Evolutionary conservation across 1,140 invertebrate genomes (phyloP).

Genomic region (Nixonia krombeini): DNA sequence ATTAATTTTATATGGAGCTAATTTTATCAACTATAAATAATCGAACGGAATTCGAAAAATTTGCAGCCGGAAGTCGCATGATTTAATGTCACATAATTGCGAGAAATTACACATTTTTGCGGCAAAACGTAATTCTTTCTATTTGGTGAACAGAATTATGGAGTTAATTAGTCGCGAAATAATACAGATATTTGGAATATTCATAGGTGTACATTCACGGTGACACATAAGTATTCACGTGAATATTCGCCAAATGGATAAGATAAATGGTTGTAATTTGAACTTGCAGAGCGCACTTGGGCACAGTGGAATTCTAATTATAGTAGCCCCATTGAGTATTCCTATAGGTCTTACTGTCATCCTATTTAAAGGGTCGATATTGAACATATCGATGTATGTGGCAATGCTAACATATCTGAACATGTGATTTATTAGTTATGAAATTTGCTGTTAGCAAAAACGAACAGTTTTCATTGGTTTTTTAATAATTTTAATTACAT

Average conservation of each 20-base stretch:
- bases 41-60: no score
- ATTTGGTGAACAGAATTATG: no score
- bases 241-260: conserved; percentile 38
- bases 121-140: no score
- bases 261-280: conserved; percentile 54
- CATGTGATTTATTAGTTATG: conserved; percentile 18
- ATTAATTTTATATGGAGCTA: no score
- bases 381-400: conserved; percentile 34
- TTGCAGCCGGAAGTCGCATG: no score
- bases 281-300: conserved; percentile 54
- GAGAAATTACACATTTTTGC: no score
- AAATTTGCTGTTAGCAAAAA: conserved; percentile 7
- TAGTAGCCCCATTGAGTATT: conserved; percentile 42
- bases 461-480: conserved; percentile 18
- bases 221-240: conserved; percentile 37
- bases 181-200: no score
- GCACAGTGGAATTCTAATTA: conserved; percentile 57
- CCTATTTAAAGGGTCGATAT: conserved; percentile 26
- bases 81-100: no score
- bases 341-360: conserved; percentile 32
- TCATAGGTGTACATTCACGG: conserved; percentile 18
- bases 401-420: conserved; percentile 21
- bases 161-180: no score
- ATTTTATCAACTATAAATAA: no score
- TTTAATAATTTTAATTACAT: no score